Conservation (phyloP, 2,797 vertebrate genomes). For the Philypnodon macrostomus region DNA sequence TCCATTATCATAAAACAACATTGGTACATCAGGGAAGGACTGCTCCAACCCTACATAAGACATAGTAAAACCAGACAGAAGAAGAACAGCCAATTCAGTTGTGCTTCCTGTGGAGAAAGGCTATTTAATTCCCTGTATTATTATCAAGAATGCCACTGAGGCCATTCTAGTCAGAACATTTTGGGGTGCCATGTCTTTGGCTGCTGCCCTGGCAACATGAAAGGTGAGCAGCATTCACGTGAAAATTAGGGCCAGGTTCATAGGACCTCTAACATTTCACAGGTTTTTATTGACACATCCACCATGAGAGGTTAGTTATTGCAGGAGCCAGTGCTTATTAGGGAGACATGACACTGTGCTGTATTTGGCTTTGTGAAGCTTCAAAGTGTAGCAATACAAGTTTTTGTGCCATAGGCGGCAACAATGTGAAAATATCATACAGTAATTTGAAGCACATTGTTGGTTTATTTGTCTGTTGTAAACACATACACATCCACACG, state of each 20-base stretch:
- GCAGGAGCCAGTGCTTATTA: slow-evolving; percentile 7
- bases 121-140: slow-evolving; percentile 56
- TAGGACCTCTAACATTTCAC: slow-evolving; percentile 15
- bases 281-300: slow-evolving; percentile 17
- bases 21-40: slow-evolving; percentile 13
- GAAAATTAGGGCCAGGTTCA: slow-evolving; percentile 33
- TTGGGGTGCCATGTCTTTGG: slow-evolving; percentile 36
- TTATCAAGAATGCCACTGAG: slow-evolving; percentile 59
- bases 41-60: slow-evolving; percentile 32
- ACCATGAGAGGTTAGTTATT: slow-evolving; percentile 11
- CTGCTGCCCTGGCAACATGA: slow-evolving; percentile 41
- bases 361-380: neutral
- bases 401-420: slow-evolving; percentile 5
- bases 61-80: slow-evolving; percentile 41
- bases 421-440: slow-evolving; percentile 13
- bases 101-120: slow-evolving; percentile 44
- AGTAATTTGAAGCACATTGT: slow-evolving; percentile 15
- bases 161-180: slow-evolving; percentile 44
- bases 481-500: slow-evolving; percentile 20
- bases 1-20: slow-evolving; percentile 25
- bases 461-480: slow-evolving; percentile 8
- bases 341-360: slow-evolving; percentile 6
- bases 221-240: slow-evolving; percentile 26
- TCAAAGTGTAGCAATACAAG: too few species aligned
- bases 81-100: slow-evolving; percentile 55